Conservation (phyloP, 2,113 vertebrate genomes). For the Menura novaehollandiae region DNA sequence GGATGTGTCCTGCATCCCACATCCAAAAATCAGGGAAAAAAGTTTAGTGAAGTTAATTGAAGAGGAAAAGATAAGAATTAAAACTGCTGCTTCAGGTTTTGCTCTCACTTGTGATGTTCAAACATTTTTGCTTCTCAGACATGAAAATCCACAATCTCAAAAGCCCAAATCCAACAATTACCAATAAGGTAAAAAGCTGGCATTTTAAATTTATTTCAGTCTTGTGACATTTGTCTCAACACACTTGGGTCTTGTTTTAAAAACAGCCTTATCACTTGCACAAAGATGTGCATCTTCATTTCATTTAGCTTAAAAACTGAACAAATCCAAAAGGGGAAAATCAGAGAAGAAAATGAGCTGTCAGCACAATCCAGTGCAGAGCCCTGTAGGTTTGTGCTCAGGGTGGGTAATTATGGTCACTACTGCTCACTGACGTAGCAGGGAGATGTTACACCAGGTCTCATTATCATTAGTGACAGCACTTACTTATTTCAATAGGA, state of each 20-base stretch:
- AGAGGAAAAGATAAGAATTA: not conserved
- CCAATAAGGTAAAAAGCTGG: not conserved
- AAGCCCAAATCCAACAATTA: not conserved
- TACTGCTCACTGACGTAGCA: not conserved
- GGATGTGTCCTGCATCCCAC: not conserved
- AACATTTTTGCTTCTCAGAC: not conserved
- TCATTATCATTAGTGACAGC: not conserved
- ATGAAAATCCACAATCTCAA: not conserved
- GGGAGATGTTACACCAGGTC: not conserved
- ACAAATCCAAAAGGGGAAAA: not conserved
- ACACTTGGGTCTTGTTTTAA: not conserved
- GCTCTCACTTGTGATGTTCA: not conserved
- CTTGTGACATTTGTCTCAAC: not conserved
- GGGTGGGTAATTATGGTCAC: not conserved
- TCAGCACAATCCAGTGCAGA: not conserved
- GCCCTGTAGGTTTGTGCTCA: not conserved
- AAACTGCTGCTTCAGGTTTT: not conserved
- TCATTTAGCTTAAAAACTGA: not conserved
- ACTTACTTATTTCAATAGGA: not conserved
- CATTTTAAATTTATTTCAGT: not conserved
- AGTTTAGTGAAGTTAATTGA: not conserved
- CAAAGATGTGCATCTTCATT: not conserved
- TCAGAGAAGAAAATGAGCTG: not conserved
- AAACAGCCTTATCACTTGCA: not conserved
- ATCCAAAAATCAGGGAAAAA: not conserved